phyloP scores from a whole-genome alignment of 1,140 invertebrate genomes.

The Drosophila bipectinata region DNA sequence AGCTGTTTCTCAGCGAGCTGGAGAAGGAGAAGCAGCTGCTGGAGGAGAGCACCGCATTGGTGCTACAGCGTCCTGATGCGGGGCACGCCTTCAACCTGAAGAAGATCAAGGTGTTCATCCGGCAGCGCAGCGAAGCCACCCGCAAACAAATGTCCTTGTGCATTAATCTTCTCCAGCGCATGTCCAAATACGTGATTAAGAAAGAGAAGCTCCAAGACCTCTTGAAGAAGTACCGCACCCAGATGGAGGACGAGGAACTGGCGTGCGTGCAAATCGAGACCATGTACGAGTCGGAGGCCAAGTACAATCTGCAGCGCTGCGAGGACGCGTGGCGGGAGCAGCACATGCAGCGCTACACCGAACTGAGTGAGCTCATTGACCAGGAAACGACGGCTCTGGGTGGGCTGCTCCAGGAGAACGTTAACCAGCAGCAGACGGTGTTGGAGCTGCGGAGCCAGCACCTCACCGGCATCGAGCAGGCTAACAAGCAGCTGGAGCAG shows the following conservation, averaged over 20 bases:
- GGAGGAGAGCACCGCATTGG: constrained; percentile 61
- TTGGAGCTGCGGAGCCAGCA: constrained; percentile 83
- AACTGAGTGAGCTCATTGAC: constrained; percentile 57
- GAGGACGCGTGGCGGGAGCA: constrained; percentile 73
- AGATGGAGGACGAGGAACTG: constrained; percentile 57
- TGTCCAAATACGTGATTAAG: constrained; percentile 53
- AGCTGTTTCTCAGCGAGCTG: constrained; percentile 54
- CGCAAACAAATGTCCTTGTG: constrained; percentile 69
- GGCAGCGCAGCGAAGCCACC: constrained; percentile 71
- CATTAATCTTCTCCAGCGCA: constrained; percentile 65
- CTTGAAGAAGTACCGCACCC: constrained; percentile 47
- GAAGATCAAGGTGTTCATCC: constrained; percentile 74
- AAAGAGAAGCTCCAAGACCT: constrained; percentile 48
- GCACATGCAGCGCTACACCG: constrained; percentile 58
- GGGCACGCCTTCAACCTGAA: constrained; percentile 67
- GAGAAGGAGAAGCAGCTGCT: constrained; percentile 67
- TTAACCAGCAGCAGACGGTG: constrained; percentile 79
- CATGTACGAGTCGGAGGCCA: constrained; percentile 83
- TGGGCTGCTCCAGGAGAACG: constrained; percentile 73
- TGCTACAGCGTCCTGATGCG: constrained; percentile 38
- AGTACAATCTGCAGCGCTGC: constrained; percentile 60
- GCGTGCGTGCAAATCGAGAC: constrained; percentile 64
- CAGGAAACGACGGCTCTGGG: constrained; percentile 45
- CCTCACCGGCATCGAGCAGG: constrained; percentile 82
- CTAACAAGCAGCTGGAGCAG: constrained; percentile 81